phyloP scores from a whole-genome alignment of 2,888 invertebrate species.

The Tipula helvola region DNA sequence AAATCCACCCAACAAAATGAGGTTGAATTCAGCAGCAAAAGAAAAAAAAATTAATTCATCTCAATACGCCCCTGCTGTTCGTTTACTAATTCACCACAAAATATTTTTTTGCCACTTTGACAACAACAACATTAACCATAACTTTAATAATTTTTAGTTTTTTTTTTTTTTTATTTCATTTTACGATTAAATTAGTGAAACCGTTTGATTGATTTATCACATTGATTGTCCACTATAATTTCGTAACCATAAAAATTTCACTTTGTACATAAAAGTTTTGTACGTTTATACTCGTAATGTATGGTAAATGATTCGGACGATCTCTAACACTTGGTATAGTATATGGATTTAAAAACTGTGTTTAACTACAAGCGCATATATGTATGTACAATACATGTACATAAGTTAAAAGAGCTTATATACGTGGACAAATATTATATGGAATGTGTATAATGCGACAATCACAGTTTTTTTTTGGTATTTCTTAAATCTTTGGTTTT shows the following conservation, averaged over 20 bases:
- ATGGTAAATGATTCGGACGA: background rate
- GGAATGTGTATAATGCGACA: background rate
- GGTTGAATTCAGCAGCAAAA: background rate
- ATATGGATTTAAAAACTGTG: background rate
- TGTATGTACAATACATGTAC: background rate
- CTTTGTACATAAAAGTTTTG: background rate
- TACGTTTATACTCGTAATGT: background rate
- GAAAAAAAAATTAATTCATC: background rate
- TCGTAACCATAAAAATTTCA: background rate
- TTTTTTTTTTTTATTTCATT: background rate
- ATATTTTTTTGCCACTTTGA: background rate
- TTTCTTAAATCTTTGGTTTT: background rate
- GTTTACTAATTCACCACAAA: background rate
- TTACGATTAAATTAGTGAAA: background rate
- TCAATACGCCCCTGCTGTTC: background rate
- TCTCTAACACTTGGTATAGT: background rate
- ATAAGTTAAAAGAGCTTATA: background rate
- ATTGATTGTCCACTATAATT: background rate
- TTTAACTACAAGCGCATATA: background rate
- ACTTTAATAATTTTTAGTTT: background rate
- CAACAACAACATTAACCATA: background rate
- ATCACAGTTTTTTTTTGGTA: background rate
- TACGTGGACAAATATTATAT: background rate
- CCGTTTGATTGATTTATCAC: background rate
- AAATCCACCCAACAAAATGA: background rate